A percentile compares a stretch with the other conserved stretches of the same genome.
Evolutionary conservation across 1,140 invertebrate species (phyloP).

Genomic region (Gryon sp.): DNA sequence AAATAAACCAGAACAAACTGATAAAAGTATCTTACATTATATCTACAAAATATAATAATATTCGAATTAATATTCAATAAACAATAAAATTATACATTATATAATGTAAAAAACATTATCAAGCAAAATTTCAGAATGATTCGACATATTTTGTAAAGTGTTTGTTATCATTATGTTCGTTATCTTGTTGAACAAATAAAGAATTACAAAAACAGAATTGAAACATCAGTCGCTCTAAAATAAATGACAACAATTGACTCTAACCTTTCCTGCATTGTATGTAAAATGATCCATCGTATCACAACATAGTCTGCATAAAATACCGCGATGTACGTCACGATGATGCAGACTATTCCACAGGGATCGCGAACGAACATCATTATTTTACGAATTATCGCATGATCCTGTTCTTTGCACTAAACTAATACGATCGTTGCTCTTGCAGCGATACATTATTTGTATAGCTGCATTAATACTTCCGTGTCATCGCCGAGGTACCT

Average conservation of each 20-base stretch:
- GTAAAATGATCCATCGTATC: constrained; percentile 90
- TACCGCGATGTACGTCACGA: constrained; percentile 90
- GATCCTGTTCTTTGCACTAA: constrained; percentile 1
- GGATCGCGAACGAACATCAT: constrained; percentile 87
- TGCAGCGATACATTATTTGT: constrained; percentile 25
- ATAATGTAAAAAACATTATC: too few relatives aligned
- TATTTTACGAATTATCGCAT: constrained; percentile 46
- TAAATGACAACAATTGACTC: constrained; percentile 5
- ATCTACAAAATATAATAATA: too few relatives aligned
- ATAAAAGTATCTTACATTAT: too few relatives aligned
- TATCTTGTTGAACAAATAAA: too few relatives aligned
- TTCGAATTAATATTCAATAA: too few relatives aligned
- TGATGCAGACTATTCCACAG: constrained; percentile 92
- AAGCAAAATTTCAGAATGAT: too few relatives aligned
- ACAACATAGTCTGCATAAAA: constrained; percentile 96
- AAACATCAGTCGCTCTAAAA: neutral
- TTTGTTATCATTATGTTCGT: too few relatives aligned
- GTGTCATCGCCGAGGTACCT: too few relatives aligned
- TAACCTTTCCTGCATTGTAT: constrained; percentile 90
- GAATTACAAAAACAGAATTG: too few relatives aligned
- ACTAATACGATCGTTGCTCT: neutral
- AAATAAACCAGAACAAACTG: too few relatives aligned
- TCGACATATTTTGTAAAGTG: too few relatives aligned
- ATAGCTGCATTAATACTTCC: neutral
- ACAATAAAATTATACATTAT: too few relatives aligned